Evolutionary conservation across 92 coral and sea anemone species (phyloP).

Genomic region (Palythoa caribaeorum): DNA sequence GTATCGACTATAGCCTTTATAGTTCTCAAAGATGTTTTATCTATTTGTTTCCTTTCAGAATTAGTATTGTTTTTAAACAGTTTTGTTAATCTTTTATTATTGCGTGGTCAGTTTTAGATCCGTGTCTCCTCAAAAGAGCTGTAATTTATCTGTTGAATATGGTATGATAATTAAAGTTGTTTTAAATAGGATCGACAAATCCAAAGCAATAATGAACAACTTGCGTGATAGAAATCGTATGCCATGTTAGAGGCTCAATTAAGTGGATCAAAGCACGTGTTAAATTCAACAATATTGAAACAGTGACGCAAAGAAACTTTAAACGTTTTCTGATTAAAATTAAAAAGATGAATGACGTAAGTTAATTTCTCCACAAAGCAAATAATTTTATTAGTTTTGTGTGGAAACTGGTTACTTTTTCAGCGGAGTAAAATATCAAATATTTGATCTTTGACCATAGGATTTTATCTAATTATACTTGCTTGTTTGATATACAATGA

Average conservation of each 20-base stretch:
- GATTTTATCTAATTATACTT: no score
- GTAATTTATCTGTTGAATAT: slow-evolving; percentile 24
- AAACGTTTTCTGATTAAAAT: neutral
- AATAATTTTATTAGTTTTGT: neutral
- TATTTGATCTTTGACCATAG: no score
- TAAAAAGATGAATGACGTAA: neutral
- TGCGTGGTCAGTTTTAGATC: neutral
- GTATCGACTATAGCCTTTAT: neutral
- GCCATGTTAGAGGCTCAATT: neutral
- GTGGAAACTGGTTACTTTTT: no score
- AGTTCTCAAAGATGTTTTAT: neutral
- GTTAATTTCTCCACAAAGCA: no score
- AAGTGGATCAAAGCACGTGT: slow-evolving; percentile 28
- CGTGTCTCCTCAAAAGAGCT: neutral
- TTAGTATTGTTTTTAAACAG: neutral
- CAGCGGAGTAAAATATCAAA: no score
- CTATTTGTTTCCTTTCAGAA: neutral
- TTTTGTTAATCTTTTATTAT: neutral
- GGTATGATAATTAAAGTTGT: neutral
- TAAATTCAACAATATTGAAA: neutral
- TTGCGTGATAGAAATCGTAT: slow-evolving; percentile 2
- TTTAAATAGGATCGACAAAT: neutral
- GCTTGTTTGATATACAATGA: no score
- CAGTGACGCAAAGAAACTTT: neutral
- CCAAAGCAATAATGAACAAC: neutral